These are phyloP conservation scores for Microchrysa polita DNA, from an alignment of 2,888 invertebrate species.

Conservation along the genomic window DNA sequence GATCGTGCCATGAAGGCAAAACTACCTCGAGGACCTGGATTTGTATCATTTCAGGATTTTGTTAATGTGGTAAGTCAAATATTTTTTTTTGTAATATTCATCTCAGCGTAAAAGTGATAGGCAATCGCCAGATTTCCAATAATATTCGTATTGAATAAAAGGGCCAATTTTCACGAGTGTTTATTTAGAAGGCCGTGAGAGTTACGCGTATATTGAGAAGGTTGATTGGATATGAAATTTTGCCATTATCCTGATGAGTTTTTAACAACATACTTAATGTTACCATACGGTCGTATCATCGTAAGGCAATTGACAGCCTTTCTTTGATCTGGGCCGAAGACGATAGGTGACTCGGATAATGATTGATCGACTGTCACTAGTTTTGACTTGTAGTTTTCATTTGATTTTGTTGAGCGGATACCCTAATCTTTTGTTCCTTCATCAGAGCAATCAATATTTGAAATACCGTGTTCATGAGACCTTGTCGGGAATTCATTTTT, in stretches of 20 bases:
- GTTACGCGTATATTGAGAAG: neutral
- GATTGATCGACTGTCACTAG: conserved; percentile 23
- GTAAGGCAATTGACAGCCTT: neutral
- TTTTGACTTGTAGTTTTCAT: too few species aligned
- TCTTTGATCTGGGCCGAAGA: conserved; percentile 19
- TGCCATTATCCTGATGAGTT: conserved; percentile 39
- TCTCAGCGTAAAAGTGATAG: too few species aligned
- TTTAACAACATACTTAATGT: conserved; percentile 23
- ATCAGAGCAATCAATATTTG: too few species aligned
- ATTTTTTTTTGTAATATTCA: too few species aligned
- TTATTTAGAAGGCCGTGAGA: conserved; percentile 33
- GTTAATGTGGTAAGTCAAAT: conserved; percentile 87
- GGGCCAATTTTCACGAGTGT: conserved; percentile 27
- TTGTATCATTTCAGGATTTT: conserved; percentile 92
- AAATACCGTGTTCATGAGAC: too few species aligned
- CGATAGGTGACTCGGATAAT: neutral
- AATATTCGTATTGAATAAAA: too few species aligned
- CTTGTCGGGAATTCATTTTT: neutral
- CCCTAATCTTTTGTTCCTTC: too few species aligned
- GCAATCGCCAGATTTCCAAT: too few species aligned
- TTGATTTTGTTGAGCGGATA: too few species aligned
- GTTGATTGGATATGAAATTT: neutral
- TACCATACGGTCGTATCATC: too few species aligned
- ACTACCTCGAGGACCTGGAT: conserved; percentile 68
- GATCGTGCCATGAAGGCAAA: conserved; percentile 77